phyloP scores from a whole-genome alignment of 2,113 vertebrate genomes.

The Dermatemys mawii region DNA sequence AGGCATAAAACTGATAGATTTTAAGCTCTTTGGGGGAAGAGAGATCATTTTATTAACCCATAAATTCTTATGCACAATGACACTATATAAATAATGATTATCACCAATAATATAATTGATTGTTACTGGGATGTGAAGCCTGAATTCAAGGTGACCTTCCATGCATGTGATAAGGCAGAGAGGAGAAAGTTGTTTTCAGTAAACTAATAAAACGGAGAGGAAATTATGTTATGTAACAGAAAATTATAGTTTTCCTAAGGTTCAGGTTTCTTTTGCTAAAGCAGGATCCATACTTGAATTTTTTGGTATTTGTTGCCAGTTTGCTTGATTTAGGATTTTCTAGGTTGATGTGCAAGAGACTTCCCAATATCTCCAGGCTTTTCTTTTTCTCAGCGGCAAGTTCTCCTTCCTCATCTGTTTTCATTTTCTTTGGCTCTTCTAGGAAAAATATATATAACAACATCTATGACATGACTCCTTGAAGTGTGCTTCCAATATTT shows the following conservation, averaged over 20 bases:
- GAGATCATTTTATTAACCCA: background rate
- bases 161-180: background rate
- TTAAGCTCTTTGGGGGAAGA: background rate
- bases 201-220: background rate
- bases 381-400: conserved; percentile 89
- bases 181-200: background rate
- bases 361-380: conserved; percentile 87
- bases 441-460: conserved; percentile 32
- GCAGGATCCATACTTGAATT: conserved; percentile 85
- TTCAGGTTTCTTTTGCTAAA: background rate
- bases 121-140: background rate
- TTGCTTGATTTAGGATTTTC: conserved; percentile 69
- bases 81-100: background rate
- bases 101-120: background rate
- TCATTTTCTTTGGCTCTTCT: conserved; percentile 46
- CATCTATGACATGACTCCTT: background rate
- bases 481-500: background rate
- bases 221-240: background rate
- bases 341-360: conserved; percentile 79
- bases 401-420: conserved; percentile 70
- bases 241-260: background rate
- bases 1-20: background rate
- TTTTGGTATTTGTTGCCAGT: conserved; percentile 75
- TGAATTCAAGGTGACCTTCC: background rate
- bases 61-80: background rate